Base-by-base conservation (phyloP, 2,888 invertebrate species). In the Tetropium fuscum region DNA sequence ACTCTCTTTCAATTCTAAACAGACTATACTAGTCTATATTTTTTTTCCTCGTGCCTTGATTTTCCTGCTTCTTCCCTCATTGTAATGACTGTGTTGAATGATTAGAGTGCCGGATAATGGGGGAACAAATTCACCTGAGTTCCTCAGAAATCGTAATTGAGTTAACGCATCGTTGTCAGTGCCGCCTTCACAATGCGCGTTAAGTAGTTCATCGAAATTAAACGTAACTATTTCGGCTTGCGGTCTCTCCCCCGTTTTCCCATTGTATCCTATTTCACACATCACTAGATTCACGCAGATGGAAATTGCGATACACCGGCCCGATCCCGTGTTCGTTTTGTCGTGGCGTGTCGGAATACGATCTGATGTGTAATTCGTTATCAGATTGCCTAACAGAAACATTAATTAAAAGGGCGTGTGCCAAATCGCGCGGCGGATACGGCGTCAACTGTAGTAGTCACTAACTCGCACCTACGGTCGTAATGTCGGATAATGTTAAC, bases 231-330 rank as follows among this genome's bases (percentile, higher is more conserved):
- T 57, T 53, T 49, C 47, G 32, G 38, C 47, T 22, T 27, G 45
- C 3, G 56, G 53, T 49, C 48, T 41, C 54, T 54, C 53, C 53
- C 54, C 49, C 16, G 34, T 47, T 63, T 58, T 56, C 51, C 38
- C 15, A 10, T 55, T 48, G 53, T 59, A 53, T 53, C 59, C 63
- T 40, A 61, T 64, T 64, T 64, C 60, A 61, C 64, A 59, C 64
- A 22, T 61, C 61, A 56, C 61, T 61, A 61, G 58, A 55, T 61
- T 55, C 55, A 53, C 38, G 15, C 38, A 63, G 56, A 60, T 64
- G 58, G 55, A 57, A 53, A 48, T 61, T 30, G 56, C 53, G 40
- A 51, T 40, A 27, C 3, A 11, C 27, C 22, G 3, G 7, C 49
- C 38, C 15, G 5, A 36, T 34, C 27, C 15, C 1, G 25, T 25